Conservation (phyloP, 2,888 invertebrate genomes). For the Morpho helenor region DNA sequence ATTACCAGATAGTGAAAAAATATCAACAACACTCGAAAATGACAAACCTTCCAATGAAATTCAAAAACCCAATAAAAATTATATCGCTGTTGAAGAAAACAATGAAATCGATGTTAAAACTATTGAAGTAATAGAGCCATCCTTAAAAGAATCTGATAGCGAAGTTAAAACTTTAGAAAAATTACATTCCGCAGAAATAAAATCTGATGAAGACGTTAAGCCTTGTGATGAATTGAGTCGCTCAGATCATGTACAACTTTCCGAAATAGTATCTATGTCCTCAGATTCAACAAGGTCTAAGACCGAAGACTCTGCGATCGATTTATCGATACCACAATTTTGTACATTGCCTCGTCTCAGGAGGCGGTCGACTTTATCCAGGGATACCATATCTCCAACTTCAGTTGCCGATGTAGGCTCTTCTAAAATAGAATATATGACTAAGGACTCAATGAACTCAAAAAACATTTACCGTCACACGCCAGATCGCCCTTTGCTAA, state of each 20-base stretch:
- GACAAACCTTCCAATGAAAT: background rate
- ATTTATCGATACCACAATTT: slow-evolving; percentile 40
- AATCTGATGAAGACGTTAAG: background rate
- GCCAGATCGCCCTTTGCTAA: slow-evolving; percentile 75
- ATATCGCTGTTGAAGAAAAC: no score
- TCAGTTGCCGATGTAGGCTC: slow-evolving; percentile 23
- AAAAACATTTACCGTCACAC: slow-evolving; percentile 47
- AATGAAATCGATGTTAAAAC: no score
- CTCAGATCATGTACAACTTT: background rate
- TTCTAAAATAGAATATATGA: slow-evolving; percentile 19
- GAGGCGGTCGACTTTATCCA: slow-evolving; percentile 37
- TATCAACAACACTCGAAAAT: background rate
- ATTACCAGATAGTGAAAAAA: background rate
- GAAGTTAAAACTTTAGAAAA: slow-evolving; percentile 4
- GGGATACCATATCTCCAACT: slow-evolving; percentile 31
- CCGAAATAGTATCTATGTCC: background rate
- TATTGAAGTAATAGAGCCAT: no score
- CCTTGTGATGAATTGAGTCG: background rate
- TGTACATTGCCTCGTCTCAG: slow-evolving; percentile 58
- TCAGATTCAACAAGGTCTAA: slow-evolving; percentile 3
- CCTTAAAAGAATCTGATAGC: slow-evolving; percentile 3
- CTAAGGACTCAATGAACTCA: slow-evolving; percentile 30
- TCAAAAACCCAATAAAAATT: no score
- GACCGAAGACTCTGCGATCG: slow-evolving; percentile 14
- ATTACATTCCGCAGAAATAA: slow-evolving; percentile 1